Evolutionary conservation across 2,113 vertebrate genomes (phyloP), one percentile per base, ranked within the genome.

Genomic region (Polypterus bichir): DNA sequence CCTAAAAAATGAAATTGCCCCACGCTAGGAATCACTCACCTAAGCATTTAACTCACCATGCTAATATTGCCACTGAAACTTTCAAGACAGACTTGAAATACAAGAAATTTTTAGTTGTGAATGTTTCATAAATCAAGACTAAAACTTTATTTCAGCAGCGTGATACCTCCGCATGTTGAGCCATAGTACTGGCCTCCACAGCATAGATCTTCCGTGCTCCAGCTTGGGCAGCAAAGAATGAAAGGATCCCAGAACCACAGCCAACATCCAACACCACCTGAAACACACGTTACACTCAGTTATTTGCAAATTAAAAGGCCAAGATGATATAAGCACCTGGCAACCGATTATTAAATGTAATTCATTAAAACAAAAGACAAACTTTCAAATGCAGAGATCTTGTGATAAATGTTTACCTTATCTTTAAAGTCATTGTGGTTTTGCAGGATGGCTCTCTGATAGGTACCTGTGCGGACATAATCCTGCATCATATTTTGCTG

Each of bases 401-500:
- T 27, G 27, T 27, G 27, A 27, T 27, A 27, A 27, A 27, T 27
- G 27, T 27, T 27, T 72, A 94, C 94, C 88, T 98, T 98, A 74
- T 97, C 94, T 68, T 97, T 97, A 76, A 98, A 98, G 83, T 97
- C 94, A 0, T 78, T 86, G 78, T 98, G 94, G 79, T 98, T 98
- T 78, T 98, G 94, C 49, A 98, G 85, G 72, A 98, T 98, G 0
- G 94, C 94, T 0, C 94, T 84, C 65, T 97, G 94, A 77, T 98
- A 98, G 8, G 94, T 98, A 67, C 94, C 94, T 9, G 94, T 98
- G 67, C 94, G 85, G 61, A 98, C 92, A 1, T 98, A 98, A 70
- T 97, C 94, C 81, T 98, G 94, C 94, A 98, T 98, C 94, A 98
- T 98, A 79, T 98, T 98, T 86, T 98, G 94, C 79, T 98, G 94